These are phyloP conservation scores for Taxidea taxus DNA, from an alignment of 2,113 vertebrate genomes.

Conservation along the genomic window DNA sequence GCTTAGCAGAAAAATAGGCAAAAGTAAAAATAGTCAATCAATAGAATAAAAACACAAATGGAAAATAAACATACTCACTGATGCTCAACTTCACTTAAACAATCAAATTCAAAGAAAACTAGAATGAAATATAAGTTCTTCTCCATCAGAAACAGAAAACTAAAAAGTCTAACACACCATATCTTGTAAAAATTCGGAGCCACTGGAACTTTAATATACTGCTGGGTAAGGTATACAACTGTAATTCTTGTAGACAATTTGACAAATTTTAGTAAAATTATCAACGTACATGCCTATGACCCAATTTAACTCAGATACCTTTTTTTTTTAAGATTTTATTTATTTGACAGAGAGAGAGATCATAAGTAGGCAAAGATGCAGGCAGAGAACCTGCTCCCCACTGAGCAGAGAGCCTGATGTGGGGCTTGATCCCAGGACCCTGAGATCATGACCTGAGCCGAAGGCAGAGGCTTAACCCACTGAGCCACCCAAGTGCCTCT, in stretches of 20 bases:
- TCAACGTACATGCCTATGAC: neutral
- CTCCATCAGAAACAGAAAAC: neutral
- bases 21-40: neutral
- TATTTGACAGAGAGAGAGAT: no score
- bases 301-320: neutral
- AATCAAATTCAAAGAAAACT: neutral
- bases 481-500: no score
- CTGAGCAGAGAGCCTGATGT: no score
- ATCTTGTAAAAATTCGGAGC: neutral
- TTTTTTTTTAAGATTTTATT: no score
- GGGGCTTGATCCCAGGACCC: no score
- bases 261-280: neutral
- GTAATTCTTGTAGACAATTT: neutral
- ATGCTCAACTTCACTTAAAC: neutral
- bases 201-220: neutral
- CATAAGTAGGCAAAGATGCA: no score
- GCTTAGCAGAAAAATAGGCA: neutral
- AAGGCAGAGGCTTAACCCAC: no score
- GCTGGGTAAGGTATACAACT: neutral
- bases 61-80: neutral
- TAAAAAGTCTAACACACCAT: neutral
- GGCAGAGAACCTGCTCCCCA: no score
- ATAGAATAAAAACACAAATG: neutral
- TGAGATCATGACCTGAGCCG: no score
- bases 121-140: neutral